Evolutionary conservation across 2,888 invertebrate species (phyloP), one percentile per base, ranked within the genome.

Genomic region (Drosophila mayaguana): DNA sequence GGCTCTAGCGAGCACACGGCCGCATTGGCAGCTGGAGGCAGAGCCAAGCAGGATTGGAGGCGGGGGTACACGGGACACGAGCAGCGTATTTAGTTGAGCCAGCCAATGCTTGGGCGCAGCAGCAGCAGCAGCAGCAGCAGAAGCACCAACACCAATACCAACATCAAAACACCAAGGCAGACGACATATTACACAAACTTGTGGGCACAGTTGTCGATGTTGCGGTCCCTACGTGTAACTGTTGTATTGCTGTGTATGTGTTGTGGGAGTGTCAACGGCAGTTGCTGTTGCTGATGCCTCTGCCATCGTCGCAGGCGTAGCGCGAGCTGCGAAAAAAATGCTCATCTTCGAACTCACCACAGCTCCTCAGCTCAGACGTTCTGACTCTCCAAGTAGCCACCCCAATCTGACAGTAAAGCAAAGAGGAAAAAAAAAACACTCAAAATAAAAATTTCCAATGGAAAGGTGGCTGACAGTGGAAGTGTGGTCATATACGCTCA

Each of bases 181-280:
- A 71, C 50, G 63, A 67, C 60, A 70, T 74, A 77, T 81, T 80
- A 79, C 81, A 75, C 75, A 75, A 72, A 71, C 59, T 91, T 91
- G 91, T 84, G 91, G 91, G 83, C 91, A 90, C 88, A 86, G 88
- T 88, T 92, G 91, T 90, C 90, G 91, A 78, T 78, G 80, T 88
- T 90, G 89, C 72, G 88, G 88, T 59, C 28, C 88, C 66, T 65
- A 25, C 63, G 8, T 46, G n/a, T 42, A 16, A 25, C 9, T 46
- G 25, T 46, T 6, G 8, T 16, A 16, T 22, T 22, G 22, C 25
- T 46, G 25, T 69, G 51, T 71, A 57, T 55, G 71, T 75, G 54
- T 80, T 75, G 87, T 81, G 90, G 88, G 90, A 87, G 89, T 91
- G 89, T 89, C 91, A 87, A 66, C 69, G 53, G 61, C 68, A 78